Evolutionary conservation across 2,888 invertebrate genomes (phyloP).

Genomic region (Deladenus siricidicola): DNA sequence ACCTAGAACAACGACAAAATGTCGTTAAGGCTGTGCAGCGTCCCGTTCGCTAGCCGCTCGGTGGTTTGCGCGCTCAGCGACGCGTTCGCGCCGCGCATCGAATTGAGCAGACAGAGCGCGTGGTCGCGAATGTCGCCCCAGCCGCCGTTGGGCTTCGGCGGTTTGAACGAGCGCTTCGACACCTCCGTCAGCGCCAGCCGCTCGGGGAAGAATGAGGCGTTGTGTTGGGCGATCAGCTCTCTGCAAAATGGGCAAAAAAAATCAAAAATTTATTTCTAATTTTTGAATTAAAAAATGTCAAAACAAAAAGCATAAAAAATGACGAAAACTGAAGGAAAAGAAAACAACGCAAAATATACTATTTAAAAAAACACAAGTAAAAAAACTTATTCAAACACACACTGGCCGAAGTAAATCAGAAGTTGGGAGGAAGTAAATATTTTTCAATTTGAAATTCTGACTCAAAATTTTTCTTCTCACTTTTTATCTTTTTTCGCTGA

Average conservation of each 20-base stretch:
- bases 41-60: no score
- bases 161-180: slow-evolving; percentile 46
- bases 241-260: slow-evolving; percentile 11
- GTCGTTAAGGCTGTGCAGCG: no score
- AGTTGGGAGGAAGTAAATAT: no score
- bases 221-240: slow-evolving; percentile 20
- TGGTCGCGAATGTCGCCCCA: slow-evolving; percentile 91
- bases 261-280: background rate
- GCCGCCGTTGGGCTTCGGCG: slow-evolving; percentile 70
- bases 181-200: slow-evolving; percentile 31
- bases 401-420: no score
- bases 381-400: no score
- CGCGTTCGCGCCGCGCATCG: slow-evolving; percentile 22
- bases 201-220: slow-evolving; percentile 28
- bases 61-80: no score
- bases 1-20: no score
- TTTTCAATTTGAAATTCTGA: no score
- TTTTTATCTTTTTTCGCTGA: no score
- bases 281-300: background rate
- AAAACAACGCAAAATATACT: background rate
- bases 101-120: slow-evolving; percentile 62
- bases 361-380: background rate
- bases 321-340: no score
- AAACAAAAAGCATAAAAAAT: no score
- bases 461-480: no score